These are phyloP conservation scores for Tamandua tetradactyla DNA, from an alignment of 2,797 vertebrate species.

Conservation along the genomic window DNA sequence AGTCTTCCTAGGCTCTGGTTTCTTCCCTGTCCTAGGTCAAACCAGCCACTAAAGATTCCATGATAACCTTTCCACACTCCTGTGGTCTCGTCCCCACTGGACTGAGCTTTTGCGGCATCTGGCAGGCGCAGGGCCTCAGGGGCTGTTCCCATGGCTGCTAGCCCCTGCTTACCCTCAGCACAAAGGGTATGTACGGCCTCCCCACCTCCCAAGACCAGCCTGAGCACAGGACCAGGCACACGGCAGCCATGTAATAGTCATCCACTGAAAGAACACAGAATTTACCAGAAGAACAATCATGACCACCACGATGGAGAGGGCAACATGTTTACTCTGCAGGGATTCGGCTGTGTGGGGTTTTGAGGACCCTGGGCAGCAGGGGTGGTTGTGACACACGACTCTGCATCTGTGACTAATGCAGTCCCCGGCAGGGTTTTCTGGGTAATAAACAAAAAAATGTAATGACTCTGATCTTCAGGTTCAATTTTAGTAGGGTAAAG, in stretches of 20 bases:
- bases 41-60: not conserved
- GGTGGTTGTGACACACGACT: not conserved
- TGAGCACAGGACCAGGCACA: not conserved
- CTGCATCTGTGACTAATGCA: too few species aligned
- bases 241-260: not conserved
- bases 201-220: rapidly evolving
- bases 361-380: rapidly evolving
- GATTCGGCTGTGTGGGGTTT: too few species aligned
- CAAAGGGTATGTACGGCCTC: not conserved
- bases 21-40: not conserved
- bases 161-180: not conserved
- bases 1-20: not conserved
- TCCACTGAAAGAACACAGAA: not conserved
- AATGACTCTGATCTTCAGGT: not conserved
- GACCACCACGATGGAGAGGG: not conserved
- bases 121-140: not conserved
- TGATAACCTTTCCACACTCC: not conserved
- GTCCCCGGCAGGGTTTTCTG: not conserved
- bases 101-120: not conserved
- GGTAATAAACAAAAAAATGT: not conserved
- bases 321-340: rapidly evolving
- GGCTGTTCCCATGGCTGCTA: not conserved
- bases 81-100: too few species aligned
- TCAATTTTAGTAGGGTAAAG: constrained; percentile 10
- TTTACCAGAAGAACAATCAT: not conserved